Conservation (phyloP, 2,888 invertebrate species). For the Lutraria lutraria region DNA sequence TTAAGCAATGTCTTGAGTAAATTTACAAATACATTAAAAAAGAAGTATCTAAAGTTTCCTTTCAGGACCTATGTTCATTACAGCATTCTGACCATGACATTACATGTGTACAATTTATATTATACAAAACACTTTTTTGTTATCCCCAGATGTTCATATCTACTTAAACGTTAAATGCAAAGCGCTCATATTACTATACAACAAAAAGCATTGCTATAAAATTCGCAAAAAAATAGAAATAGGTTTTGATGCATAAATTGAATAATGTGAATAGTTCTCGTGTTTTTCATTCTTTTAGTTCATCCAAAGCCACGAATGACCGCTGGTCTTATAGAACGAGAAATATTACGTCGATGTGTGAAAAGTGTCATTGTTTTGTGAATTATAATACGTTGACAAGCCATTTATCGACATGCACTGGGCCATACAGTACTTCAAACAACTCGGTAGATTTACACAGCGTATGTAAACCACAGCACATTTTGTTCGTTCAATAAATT, state of each 20-base stretch:
- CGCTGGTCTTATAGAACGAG: conserved; percentile 32
- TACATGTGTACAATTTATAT: no score
- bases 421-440: not conserved
- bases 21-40: not conserved
- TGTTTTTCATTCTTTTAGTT: conserved; percentile 16
- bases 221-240: no score
- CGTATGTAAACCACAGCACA: not conserved
- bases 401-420: not conserved
- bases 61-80: not conserved
- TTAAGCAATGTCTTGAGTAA: not conserved
- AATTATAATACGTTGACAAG: not conserved
- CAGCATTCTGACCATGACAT: no score
- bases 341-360: conserved; percentile 27
- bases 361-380: conserved; percentile 3
- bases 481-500: not conserved
- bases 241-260: no score
- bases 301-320: conserved; percentile 44
- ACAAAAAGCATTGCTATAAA: no score
- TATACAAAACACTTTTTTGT: no score
- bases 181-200: no score
- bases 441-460: not conserved
- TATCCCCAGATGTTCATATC: no score
- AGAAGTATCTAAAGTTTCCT: not conserved
- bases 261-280: not conserved
- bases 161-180: no score